phyloP scores from a whole-genome alignment of 2,888 invertebrate genomes.

The Leptopterna dolabrata region DNA sequence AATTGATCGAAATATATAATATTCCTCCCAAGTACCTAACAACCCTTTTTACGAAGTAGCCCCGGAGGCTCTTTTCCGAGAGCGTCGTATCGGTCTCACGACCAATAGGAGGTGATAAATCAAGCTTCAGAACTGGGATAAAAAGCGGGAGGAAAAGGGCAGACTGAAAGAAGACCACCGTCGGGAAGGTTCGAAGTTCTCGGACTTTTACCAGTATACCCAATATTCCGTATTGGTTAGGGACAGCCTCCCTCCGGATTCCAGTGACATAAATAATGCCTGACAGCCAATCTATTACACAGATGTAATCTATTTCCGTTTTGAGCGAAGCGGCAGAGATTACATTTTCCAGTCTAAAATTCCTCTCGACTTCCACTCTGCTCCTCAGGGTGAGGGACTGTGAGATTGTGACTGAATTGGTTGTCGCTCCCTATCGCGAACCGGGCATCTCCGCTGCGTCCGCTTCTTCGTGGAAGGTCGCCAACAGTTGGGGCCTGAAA shows the following conservation, averaged over 20 bases:
- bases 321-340: conserved; percentile 41
- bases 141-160: background rate
- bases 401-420: background rate
- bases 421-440: background rate
- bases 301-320: conserved; percentile 46
- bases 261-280: conserved; percentile 33
- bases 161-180: background rate
- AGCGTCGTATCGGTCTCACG: background rate
- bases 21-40: background rate
- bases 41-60: conserved; percentile 16
- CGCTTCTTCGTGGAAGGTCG: background rate
- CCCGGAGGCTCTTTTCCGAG: background rate
- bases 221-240: conserved; percentile 25
- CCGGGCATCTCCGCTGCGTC: background rate
- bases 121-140: conserved; percentile 10
- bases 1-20: conserved; percentile 15
- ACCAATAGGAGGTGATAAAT: conserved; percentile 4
- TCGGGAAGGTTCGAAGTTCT: conserved; percentile 28
- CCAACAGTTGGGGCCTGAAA: background rate
- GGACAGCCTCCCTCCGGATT: background rate
- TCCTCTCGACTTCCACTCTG: background rate
- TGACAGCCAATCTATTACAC: conserved; percentile 42
- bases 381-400: background rate
- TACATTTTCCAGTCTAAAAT: conserved; percentile 34
- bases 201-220: conserved; percentile 32